A percentile compares a stretch with the other conserved stretches of the same genome.
These are phyloP conservation scores for Sylvia atricapilla DNA, from an alignment of 2,113 vertebrate species.

Conservation along the genomic window DNA sequence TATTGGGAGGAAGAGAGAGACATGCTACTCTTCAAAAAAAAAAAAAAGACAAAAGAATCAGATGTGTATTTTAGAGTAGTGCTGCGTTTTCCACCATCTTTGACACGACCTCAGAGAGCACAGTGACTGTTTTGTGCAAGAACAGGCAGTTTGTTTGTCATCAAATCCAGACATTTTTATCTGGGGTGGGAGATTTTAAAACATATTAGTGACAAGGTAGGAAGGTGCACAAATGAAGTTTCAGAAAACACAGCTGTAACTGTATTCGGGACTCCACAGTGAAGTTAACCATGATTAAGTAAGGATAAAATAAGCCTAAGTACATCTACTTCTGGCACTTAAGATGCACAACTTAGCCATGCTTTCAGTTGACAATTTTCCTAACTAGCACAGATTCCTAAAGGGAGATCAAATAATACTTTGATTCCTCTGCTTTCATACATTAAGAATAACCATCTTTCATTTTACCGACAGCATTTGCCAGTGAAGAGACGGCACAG, in stretches of 20 bases:
- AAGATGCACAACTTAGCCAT: background rate
- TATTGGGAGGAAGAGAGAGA: background rate
- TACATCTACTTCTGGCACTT: background rate
- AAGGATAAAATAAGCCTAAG: background rate
- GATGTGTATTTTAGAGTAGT: background rate
- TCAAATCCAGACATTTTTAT: background rate
- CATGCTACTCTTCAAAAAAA: background rate
- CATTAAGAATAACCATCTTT: slow-evolving; percentile 13
- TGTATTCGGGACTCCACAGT: background rate
- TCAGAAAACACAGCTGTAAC: background rate
- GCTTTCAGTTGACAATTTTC: background rate
- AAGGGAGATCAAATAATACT: background rate
- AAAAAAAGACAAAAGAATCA: background rate
- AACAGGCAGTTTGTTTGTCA: background rate
- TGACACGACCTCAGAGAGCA: background rate
- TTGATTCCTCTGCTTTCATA: slow-evolving; percentile 13
- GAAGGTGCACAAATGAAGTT: background rate
- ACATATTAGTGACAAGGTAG: background rate
- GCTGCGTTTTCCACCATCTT: background rate
- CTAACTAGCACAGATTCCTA: background rate
- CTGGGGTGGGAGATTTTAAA: background rate
- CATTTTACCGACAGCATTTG: slow-evolving; percentile 4
- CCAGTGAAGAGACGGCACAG: background rate
- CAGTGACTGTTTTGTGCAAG: background rate
- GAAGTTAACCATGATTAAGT: background rate